Percentiles rank a stretch among this genome's conserved stretches.
phyloP scores from a whole-genome alignment of 2,797 vertebrate species.

The Sebastes matsubarae region DNA sequence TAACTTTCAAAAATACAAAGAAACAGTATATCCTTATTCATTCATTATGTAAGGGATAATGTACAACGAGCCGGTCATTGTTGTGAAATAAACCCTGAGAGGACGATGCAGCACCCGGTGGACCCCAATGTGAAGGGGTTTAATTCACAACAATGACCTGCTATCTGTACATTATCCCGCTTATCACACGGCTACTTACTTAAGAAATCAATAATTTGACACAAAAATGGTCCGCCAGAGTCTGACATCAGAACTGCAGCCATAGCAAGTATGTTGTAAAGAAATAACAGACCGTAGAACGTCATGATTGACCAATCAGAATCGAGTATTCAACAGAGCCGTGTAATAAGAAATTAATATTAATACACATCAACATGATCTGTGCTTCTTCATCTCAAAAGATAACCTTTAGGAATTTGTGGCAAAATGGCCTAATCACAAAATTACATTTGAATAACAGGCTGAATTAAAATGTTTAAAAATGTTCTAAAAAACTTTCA shows the following conservation, averaged over 20 bases:
- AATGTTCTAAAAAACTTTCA: background rate
- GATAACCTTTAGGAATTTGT: background rate
- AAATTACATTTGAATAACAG: background rate
- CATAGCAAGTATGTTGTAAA: too few relatives aligned
- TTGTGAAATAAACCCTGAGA: background rate
- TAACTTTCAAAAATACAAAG: background rate
- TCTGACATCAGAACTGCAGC: too few relatives aligned
- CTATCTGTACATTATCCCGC: too few relatives aligned
- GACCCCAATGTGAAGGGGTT: too few relatives aligned
- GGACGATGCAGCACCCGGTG: too few relatives aligned
- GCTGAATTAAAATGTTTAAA: constrained; percentile 5
- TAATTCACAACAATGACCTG: too few relatives aligned
- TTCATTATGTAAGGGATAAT: background rate
- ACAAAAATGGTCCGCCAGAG: too few relatives aligned
- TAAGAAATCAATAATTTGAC: too few relatives aligned
- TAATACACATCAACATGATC: background rate
- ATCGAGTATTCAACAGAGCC: background rate
- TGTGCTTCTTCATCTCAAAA: background rate
- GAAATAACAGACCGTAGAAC: too few relatives aligned
- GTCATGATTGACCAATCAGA: background rate
- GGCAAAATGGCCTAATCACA: background rate
- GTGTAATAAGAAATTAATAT: background rate
- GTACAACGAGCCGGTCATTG: background rate
- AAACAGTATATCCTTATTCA: background rate
- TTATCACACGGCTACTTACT: too few relatives aligned